A percentile compares a stretch with the other conserved stretches of the same genome.
phyloP scores from a whole-genome alignment of 2,113 vertebrate species.

The Opisthocomus hoazin region DNA sequence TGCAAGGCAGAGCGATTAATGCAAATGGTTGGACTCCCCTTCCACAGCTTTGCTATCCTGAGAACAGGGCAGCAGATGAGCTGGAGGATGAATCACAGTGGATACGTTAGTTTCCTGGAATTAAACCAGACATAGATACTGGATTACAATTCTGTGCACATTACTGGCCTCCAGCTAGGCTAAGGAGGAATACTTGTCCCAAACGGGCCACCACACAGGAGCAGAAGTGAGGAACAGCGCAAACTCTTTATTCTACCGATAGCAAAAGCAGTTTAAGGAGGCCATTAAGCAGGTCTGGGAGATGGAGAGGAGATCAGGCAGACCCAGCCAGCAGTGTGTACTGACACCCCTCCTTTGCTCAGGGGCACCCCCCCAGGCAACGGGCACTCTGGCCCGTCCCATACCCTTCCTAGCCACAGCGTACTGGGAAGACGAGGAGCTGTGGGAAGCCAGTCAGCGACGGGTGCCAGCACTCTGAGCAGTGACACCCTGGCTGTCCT shows the following conservation, averaged over 20 bases:
- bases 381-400: background rate
- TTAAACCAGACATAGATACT: background rate
- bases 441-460: background rate
- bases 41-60: background rate
- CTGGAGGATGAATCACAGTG: background rate
- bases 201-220: background rate
- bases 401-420: background rate
- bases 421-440: background rate
- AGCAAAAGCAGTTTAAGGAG: background rate
- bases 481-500: background rate
- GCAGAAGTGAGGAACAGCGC: background rate
- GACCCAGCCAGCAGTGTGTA: background rate
- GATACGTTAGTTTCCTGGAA: background rate
- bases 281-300: background rate
- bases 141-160: background rate
- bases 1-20: background rate
- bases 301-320: background rate
- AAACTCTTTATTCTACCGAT: background rate
- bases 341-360: background rate
- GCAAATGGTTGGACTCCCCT: background rate
- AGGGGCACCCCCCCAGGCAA: background rate
- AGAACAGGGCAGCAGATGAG: background rate
- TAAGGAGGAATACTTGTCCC: background rate
- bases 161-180: background rate
- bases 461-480: background rate